Conservation (phyloP, 1,140 invertebrate species). For the Dreissena rostriformis region DNA sequence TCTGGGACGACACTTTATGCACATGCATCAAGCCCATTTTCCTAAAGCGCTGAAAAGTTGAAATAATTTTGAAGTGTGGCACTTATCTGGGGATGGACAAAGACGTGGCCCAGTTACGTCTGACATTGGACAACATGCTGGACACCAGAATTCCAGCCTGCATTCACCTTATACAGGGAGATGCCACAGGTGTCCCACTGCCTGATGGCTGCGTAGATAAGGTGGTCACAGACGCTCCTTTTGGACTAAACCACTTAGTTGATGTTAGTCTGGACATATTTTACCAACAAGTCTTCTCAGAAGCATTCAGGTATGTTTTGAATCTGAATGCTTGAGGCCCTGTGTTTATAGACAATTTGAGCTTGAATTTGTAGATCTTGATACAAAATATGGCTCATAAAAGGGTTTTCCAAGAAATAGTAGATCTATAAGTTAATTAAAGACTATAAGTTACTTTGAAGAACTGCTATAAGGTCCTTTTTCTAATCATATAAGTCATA, state of each 20-base stretch:
- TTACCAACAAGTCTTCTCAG: slow-evolving; percentile 48
- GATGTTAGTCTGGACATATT: slow-evolving; percentile 30
- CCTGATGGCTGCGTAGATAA: slow-evolving; percentile 44
- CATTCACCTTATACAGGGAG: slow-evolving; percentile 27
- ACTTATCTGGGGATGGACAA: slow-evolving; percentile 38
- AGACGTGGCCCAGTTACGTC: background rate
- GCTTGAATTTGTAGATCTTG: background rate
- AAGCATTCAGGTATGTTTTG: slow-evolving; percentile 59
- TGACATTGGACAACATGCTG: slow-evolving; percentile 19
- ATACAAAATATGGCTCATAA: background rate
- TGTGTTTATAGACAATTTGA: background rate
- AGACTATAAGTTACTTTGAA: too few species aligned
- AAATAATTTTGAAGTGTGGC: background rate
- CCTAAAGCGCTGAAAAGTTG: too few species aligned
- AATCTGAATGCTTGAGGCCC: background rate
- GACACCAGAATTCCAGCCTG: background rate
- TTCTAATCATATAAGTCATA: too few species aligned
- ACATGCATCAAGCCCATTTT: too few species aligned
- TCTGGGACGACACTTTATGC: too few species aligned
- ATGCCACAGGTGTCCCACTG: slow-evolving; percentile 20
- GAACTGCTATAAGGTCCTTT: too few species aligned
- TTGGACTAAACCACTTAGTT: slow-evolving; percentile 61
- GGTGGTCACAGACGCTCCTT: slow-evolving; percentile 68
- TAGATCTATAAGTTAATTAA: too few species aligned
- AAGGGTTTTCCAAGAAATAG: background rate